Base-by-base conservation (phyloP, 2,113 vertebrate species). In the Arizona elegans region DNA sequence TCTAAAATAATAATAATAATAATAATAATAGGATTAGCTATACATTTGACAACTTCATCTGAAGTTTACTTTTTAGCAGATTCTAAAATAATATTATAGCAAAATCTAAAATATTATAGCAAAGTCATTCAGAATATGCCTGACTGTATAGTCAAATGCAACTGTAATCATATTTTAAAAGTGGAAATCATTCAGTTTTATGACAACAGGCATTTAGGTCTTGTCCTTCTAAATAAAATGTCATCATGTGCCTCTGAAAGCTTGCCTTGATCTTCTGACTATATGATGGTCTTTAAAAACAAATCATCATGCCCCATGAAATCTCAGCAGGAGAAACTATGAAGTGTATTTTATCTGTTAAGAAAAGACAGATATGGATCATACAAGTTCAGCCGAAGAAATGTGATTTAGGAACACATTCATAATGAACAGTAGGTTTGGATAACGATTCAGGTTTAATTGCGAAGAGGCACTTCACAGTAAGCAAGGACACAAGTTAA, bases 181-280 rank as follows among this genome's bases (percentile, higher is more conserved):
- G 85, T 92, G n/a, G 17, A 87, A 4, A 12, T 55, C 89, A 95
- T 92, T 91, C 54, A 19, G 8, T 89, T 92, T 89, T 21, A 94
- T 93, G n/a, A 43, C 55, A 56, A 58, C n/a, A 0, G 85, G 29
- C 11, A 38, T 1, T 86, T n/a, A 86, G 5, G 5, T 81, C 93
- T 50, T 91, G 47, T 70, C 53, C 21, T 91, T 59, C 43, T 50
- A 33, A 91, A 91, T 90, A 53, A 47, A 95, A 95, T 19, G 43
- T 47, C 55, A 87, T 19, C 55, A 8, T 10, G 33, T 86, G 2
- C 33, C 94, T 93, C 87, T 86, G 26, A 75, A 53, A 50, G 11
- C 87, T 29, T 62, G 59, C 24, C 59, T 11, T 53, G 86, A 43
- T 92, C 53, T 15, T 75, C 54, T 53, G 2, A 90, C 23, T 65